Base-by-base conservation (phyloP, 2,888 invertebrate species). In the Chrysodeixis includens region DNA sequence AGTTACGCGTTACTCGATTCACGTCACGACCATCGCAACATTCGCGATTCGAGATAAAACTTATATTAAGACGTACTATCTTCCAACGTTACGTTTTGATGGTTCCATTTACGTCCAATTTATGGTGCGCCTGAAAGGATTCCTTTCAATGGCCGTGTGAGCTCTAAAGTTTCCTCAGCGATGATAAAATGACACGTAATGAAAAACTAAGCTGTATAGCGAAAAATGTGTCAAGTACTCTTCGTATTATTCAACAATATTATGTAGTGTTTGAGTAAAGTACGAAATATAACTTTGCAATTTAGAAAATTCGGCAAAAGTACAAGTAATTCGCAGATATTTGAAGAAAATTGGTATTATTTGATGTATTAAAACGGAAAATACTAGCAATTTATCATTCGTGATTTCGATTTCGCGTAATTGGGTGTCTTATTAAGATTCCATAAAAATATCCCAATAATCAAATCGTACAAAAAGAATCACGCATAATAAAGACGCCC, bases 31-130 rank as follows among this genome's bases (percentile, higher is more conserved):
- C 71, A 55, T 44, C 46, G 74, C 67, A 63, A 72, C 66, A 74
- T 71, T 83, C 77, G 69, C 79, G 72, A 81, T 76, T 70, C 75
- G 58, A 81, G 82, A 86, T 85, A 86, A 84, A 85, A 83, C 80
- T 83, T 80, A 82, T 80, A 84, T 80, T 81, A 83, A 74, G 69
- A 82, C 62, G 72, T 76, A 79, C 76, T 76, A 79, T 74, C 79
- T 76, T 76, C 58, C 59, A 71, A 70, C 79, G 65, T 80, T 83
- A 79, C 77, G 69, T 82, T 83, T 79, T 71, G 74, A 81, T 84
- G 69, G 61, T 53, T 65, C 71, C 75, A 83, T 85, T 85, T 82
- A 79, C 66, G 77, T 76, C 67, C 71, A 76, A 78, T 74, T 74
- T 83, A 78, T 66, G 68, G 66, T 62, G 44, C 14, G 61, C 20